phyloP scores from a whole-genome alignment of 1,140 invertebrate species.

The Nymphalis io region DNA sequence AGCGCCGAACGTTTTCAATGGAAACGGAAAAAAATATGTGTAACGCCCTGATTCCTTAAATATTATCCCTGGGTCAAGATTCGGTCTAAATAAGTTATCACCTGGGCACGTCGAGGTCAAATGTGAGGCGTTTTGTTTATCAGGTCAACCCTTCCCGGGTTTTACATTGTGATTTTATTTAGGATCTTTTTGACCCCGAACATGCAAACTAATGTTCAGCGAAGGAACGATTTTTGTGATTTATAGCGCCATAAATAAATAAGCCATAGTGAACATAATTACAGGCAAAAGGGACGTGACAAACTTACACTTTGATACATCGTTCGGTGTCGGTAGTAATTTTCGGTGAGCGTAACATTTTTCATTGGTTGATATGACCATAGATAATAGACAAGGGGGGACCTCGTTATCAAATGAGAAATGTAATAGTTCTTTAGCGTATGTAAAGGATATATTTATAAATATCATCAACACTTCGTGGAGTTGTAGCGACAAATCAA shows the following conservation, averaged over 20 bases:
- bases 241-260: neutral
- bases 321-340: neutral
- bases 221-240: neutral
- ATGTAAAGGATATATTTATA: too few species aligned
- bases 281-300: neutral
- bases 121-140: constrained; percentile 32
- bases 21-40: too few species aligned
- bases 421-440: too few species aligned
- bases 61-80: constrained; percentile 26
- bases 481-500: too few species aligned
- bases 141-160: constrained; percentile 31
- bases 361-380: too few species aligned
- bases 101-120: constrained; percentile 22
- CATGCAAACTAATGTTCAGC: neutral
- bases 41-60: constrained; percentile 5
- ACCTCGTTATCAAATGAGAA: too few species aligned
- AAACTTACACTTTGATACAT: neutral
- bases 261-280: neutral
- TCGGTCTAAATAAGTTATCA: constrained; percentile 33
- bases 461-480: too few species aligned
- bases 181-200: neutral
- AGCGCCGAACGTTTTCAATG: too few species aligned
- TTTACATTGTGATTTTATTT: constrained; percentile 21
- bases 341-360: neutral
- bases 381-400: too few species aligned